Base-by-base conservation (phyloP, 2,113 vertebrate genomes). In the Prionailurus viverrinus region DNA sequence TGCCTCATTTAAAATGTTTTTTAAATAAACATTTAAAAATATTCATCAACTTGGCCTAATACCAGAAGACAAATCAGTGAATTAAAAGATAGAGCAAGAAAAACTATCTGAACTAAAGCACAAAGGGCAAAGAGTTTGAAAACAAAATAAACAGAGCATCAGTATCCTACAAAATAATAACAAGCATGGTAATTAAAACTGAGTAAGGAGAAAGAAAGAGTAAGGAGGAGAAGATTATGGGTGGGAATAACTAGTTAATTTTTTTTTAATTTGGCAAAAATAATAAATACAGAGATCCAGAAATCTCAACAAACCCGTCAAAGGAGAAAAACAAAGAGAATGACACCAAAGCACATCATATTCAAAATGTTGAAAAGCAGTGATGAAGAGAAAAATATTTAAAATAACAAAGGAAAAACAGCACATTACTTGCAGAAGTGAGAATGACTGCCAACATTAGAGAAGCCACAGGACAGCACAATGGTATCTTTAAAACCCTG, bases 301-400 rank as follows among this genome's bases (percentile, higher is more conserved):
- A 36, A 79, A 69, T 73, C 39, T 51, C 13, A 73, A 31, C 36
- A 87, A n/a, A 65, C 1, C 5, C 31, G n/a, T 9, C 4, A 11
- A 95, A 86, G 9, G 19, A 69, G 13, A 80, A 92, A 89, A 73
- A 11, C n/a, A 88, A 68, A 88, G 36, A 80, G n/a, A 85, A 84
- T 18, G 4, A 63, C 13, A 84, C 9, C 27, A 33, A 79, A 10
- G 29, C 25, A 27, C 31, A 39, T 16, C n/a, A 71, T 19, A 65
- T 71, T 27, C 16, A 78, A 88, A 53, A 23, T 69, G 12, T 1
- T 78, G 78, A 85, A 89, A 85, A 66, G 2, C 23, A 80, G 36
- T 7, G n/a, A 36, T 48, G 1, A 90, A 85, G 29, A 63, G 21
- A 63, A 79, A 89, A 55, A 79, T n/a, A 4, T 74, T 45, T 45